A percentile compares a stretch with the other conserved stretches of the same genome.
phyloP scores from a whole-genome alignment of 2,113 vertebrate genomes.

The Uropsilus gracilis region DNA sequence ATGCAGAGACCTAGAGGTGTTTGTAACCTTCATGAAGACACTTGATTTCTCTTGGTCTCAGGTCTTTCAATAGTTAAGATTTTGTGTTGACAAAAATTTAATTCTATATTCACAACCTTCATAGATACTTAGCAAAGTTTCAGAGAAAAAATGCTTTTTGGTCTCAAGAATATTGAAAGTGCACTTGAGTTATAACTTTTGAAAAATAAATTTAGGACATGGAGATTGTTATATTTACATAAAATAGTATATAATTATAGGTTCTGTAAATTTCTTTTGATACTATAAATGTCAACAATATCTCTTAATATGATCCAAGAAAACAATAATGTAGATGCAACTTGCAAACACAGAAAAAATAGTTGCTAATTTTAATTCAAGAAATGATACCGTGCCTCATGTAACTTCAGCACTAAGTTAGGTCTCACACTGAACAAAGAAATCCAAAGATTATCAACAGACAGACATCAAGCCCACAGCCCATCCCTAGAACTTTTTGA shows the following conservation, averaged over 20 bases:
- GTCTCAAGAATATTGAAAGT: neutral
- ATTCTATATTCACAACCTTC: neutral
- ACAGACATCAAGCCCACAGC: neutral
- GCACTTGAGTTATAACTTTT: accelerated
- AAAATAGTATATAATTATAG: neutral
- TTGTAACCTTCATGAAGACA: neutral
- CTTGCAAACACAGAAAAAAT: neutral
- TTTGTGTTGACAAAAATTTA: neutral
- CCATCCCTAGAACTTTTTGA: neutral
- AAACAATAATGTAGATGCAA: neutral
- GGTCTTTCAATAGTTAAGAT: neutral
- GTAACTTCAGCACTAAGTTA: neutral
- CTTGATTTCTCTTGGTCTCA: neutral
- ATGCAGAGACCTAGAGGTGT: accelerated
- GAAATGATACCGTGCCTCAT: accelerated
- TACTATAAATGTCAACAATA: neutral
- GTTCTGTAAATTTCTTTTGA: neutral
- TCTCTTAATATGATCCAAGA: neutral
- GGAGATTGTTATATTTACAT: neutral
- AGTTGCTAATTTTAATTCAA: neutral
- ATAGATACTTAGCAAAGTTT: neutral
- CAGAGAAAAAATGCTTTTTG: neutral
- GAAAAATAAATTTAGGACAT: neutral
- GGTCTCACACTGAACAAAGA: neutral
- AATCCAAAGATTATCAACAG: neutral